These are phyloP conservation scores for Macrocentrus cingulum DNA, from an alignment of 1,140 invertebrate genomes.

Conservation along the genomic window DNA sequence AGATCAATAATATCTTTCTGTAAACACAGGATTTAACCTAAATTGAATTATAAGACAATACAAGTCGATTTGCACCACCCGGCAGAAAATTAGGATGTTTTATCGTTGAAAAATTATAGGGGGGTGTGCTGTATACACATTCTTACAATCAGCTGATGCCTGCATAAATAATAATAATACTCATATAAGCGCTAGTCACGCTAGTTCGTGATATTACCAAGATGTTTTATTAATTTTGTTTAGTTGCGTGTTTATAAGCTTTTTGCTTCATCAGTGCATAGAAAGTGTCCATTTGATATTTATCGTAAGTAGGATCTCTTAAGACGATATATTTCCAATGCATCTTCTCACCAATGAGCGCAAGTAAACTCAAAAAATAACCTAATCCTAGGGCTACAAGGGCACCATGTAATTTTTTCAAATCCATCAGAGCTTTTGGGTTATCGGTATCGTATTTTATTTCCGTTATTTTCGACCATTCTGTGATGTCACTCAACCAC, in stretches of 20 bases:
- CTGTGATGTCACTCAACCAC: constrained; percentile 76
- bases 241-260: no score
- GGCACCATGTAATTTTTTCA: constrained; percentile 75
- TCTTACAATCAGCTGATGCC: no score
- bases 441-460: constrained; percentile 55
- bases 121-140: no score
- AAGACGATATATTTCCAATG: constrained; percentile 69
- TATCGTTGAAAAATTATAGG: no score
- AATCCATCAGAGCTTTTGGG: constrained; percentile 72
- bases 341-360: constrained; percentile 64
- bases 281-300: constrained; percentile 64
- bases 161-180: no score
- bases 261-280: constrained; percentile 36
- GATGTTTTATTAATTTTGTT: no score
- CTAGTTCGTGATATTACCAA: neutral
- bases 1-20: no score
- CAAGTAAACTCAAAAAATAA: constrained; percentile 64
- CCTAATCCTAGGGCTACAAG: constrained; percentile 70
- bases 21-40: no score
- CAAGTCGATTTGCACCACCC: no score
- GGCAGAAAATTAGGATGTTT: no score
- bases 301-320: constrained; percentile 71
- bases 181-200: no score
- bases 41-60: no score
- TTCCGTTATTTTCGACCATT: constrained; percentile 57